Evolutionary conservation across 2,888 invertebrate species (phyloP).

Genomic region (Andrena hattorfiana): DNA sequence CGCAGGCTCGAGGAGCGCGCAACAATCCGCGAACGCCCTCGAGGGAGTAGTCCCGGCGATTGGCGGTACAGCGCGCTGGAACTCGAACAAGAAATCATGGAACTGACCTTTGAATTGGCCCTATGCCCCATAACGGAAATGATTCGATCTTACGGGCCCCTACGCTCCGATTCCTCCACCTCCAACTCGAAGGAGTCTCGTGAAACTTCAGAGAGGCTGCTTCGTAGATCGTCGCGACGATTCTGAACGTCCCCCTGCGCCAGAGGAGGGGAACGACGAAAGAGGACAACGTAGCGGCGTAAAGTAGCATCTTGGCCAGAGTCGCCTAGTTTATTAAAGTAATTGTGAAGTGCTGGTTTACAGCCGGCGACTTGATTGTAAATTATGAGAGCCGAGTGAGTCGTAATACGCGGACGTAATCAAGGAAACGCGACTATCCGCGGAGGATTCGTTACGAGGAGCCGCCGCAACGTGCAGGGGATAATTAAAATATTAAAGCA

Average conservation of each 20-base stretch:
- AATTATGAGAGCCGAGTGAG: slow-evolving; percentile 60
- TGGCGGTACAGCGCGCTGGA: slow-evolving; percentile 61
- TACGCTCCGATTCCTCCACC: neutral
- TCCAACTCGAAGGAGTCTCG: neutral
- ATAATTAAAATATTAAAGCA: slow-evolving; percentile 21
- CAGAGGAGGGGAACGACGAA: neutral
- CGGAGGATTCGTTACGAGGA: slow-evolving; percentile 1
- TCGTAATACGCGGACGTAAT: slow-evolving; percentile 19
- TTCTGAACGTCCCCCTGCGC: neutral
- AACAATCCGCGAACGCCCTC: slow-evolving; percentile 15
- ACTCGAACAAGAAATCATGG: slow-evolving; percentile 68
- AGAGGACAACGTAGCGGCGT: slow-evolving; percentile 2
- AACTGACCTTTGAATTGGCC: slow-evolving; percentile 49
- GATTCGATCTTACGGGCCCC: neutral
- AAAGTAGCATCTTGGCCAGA: slow-evolving; percentile 15
- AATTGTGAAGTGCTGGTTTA: slow-evolving; percentile 65
- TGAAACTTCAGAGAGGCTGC: neutral
- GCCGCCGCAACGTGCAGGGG: neutral
- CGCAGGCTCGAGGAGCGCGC: slow-evolving; percentile 27
- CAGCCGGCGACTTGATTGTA: slow-evolving; percentile 65
- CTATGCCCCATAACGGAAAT: slow-evolving; percentile 16
- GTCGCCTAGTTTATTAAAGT: slow-evolving; percentile 61
- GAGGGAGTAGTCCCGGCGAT: slow-evolving; percentile 28
- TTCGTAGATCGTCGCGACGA: neutral
- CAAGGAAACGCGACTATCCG: slow-evolving; percentile 19